Evolutionary conservation across 2,797 vertebrate species (phyloP).

Genomic region (Enteromius paludinosus): DNA sequence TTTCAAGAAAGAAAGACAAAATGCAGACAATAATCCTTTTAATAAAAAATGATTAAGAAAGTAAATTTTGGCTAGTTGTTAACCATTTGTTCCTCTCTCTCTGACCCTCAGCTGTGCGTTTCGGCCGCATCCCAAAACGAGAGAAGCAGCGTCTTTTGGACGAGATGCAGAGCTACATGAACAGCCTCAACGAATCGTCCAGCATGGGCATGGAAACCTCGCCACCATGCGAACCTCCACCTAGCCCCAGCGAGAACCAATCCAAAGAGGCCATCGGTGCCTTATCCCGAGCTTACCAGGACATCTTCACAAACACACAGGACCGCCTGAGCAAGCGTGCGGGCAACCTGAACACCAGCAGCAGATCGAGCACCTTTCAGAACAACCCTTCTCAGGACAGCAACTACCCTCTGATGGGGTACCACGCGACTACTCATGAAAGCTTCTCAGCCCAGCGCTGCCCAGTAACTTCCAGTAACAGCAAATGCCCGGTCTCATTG

Average conservation of each 20-base stretch:
- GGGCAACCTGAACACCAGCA: slow-evolving; percentile 64
- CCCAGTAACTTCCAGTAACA: slow-evolving; percentile 67
- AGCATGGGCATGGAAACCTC: slow-evolving; percentile 61
- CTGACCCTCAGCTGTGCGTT: slow-evolving; percentile 68
- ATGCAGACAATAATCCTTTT: background rate
- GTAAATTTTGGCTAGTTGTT: background rate
- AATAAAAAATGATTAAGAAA: slow-evolving; percentile 1
- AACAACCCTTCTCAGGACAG: slow-evolving; percentile 65
- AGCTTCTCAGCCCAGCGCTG: slow-evolving; percentile 60
- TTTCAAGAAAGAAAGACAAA: background rate
- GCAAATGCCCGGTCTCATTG: slow-evolving; percentile 56
- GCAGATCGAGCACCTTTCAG: slow-evolving; percentile 61
- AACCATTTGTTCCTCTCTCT: background rate
- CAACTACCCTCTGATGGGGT: slow-evolving; percentile 61
- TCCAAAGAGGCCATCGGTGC: slow-evolving; percentile 79
- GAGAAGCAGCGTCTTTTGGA: slow-evolving; percentile 74
- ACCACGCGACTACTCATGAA: slow-evolving; percentile 62
- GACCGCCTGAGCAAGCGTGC: slow-evolving; percentile 70
- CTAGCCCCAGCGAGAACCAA: slow-evolving; percentile 68
- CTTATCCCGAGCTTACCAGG: slow-evolving; percentile 79
- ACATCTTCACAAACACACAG: slow-evolving; percentile 76
- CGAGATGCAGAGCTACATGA: slow-evolving; percentile 75
- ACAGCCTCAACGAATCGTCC: slow-evolving; percentile 67
- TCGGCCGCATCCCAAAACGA: slow-evolving; percentile 73
- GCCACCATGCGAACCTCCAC: slow-evolving; percentile 57